Conservation (phyloP, 92 coral and sea anemone genomes). For the Porites cylindrica region DNA sequence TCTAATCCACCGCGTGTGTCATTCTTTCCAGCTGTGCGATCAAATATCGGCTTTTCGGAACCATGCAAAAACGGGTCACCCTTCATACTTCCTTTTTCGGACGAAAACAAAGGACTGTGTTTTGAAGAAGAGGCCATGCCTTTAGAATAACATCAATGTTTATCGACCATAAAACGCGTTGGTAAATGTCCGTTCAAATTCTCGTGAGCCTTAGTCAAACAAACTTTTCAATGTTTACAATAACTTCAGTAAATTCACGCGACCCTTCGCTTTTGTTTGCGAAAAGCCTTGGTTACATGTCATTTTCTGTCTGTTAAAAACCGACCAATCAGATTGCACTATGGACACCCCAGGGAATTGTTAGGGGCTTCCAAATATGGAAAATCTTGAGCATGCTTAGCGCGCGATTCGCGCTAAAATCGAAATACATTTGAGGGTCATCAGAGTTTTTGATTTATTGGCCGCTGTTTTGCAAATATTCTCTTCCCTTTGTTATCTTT, state of each 20-base stretch:
- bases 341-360: neutral
- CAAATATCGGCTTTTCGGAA: neutral
- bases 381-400: neutral
- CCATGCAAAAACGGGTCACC: constrained; percentile 28
- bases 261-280: neutral
- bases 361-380: constrained; percentile 1
- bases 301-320: constrained; percentile 7
- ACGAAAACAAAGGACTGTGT: constrained; percentile 6
- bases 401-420: constrained; percentile 23
- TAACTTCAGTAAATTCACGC: constrained; percentile 1
- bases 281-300: constrained; percentile 36
- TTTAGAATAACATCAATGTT: neutral
- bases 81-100: neutral
- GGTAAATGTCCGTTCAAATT: constrained; percentile 31
- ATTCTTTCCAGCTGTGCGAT: constrained; percentile 4
- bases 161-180: neutral
- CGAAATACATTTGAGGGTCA: neutral
- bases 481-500: neutral
- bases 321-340: constrained; percentile 24
- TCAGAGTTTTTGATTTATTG: too few relatives aligned
- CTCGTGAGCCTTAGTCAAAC: constrained; percentile 6
- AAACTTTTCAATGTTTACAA: constrained; percentile 27
- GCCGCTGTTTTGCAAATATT: too few relatives aligned
- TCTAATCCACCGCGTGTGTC: neutral
- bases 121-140: constrained; percentile 21